These are phyloP conservation scores for Liopterus haemorrhoidalis DNA, from an alignment of 2,888 invertebrate species.

Conservation along the genomic window DNA sequence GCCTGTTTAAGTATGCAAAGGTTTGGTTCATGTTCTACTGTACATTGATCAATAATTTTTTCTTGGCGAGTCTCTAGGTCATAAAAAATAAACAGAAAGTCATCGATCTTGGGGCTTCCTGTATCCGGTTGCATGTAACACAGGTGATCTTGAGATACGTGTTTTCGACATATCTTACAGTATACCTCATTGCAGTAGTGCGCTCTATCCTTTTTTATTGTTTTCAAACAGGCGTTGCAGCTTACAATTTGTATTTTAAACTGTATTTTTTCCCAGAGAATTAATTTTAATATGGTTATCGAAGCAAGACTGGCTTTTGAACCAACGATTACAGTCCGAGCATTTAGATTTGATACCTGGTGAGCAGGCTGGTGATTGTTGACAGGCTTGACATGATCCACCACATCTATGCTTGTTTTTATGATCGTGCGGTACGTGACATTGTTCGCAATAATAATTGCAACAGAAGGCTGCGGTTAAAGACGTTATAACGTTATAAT, in stretches of 20 bases:
- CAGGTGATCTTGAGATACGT: conserved; percentile 12
- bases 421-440: conserved; percentile 26
- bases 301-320: conserved; percentile 18
- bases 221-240: too few relatives aligned
- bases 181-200: conserved; percentile 16
- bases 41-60: conserved; percentile 7
- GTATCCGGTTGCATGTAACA: conserved; percentile 23
- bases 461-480: conserved; percentile 30
- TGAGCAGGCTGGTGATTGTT: conserved; percentile 17
- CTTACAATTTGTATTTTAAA: too few relatives aligned
- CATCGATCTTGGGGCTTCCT: conserved; percentile 9
- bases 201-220: neutral
- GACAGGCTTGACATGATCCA: conserved; percentile 12
- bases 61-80: conserved; percentile 28
- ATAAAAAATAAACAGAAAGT: conserved; percentile 27
- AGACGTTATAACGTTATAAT: too few relatives aligned
- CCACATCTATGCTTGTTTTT: conserved; percentile 22
- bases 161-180: conserved; percentile 22
- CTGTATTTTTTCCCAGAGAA: conserved; percentile 11
- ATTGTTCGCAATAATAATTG: conserved; percentile 31
- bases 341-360: conserved; percentile 12
- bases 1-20: conserved; percentile 22
- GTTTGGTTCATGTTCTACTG: conserved; percentile 24
- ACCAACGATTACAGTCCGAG: conserved; percentile 19
- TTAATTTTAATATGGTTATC: conserved; percentile 16